Conservation (phyloP, 2,113 vertebrate genomes). For the Sula dactylatra region DNA sequence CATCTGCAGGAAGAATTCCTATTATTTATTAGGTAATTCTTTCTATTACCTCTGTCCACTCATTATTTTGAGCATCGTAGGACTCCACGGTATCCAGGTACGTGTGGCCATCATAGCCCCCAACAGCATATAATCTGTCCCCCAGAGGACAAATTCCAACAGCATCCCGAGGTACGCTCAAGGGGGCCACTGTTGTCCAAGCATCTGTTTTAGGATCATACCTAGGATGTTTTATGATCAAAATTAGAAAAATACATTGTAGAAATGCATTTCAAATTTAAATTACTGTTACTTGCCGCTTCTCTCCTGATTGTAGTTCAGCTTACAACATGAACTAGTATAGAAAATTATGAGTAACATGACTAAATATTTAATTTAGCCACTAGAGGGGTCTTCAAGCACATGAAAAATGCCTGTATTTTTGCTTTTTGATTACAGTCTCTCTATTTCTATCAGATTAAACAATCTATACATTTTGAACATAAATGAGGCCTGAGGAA, state of each 20-base stretch:
- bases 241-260: not conserved
- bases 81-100: conserved; percentile 93
- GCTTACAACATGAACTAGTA: not conserved
- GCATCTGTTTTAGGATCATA: conserved; percentile 94
- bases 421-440: not conserved
- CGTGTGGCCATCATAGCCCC: conserved; percentile 91
- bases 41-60: conserved; percentile 90
- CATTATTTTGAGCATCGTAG: conserved; percentile 92
- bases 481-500: not conserved
- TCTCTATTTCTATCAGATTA: not conserved
- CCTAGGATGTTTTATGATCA: conserved; percentile 62
- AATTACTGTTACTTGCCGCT: rapidly evolving
- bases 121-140: conserved; percentile 90
- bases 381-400: conserved; percentile 47
- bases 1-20: not conserved
- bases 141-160: conserved; percentile 91
- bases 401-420: not conserved
- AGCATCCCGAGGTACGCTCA: conserved; percentile 90
- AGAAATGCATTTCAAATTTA: not conserved
- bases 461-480: not conserved
- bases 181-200: conserved; percentile 91
- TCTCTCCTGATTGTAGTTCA: not conserved
- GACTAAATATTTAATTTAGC: not conserved
- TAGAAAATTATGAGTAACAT: not conserved
- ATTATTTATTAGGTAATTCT: rapidly evolving